These are phyloP conservation scores for Actinia tenebrosa DNA, from an alignment of 64 coral and sea anemone genomes.

Conservation along the genomic window DNA sequence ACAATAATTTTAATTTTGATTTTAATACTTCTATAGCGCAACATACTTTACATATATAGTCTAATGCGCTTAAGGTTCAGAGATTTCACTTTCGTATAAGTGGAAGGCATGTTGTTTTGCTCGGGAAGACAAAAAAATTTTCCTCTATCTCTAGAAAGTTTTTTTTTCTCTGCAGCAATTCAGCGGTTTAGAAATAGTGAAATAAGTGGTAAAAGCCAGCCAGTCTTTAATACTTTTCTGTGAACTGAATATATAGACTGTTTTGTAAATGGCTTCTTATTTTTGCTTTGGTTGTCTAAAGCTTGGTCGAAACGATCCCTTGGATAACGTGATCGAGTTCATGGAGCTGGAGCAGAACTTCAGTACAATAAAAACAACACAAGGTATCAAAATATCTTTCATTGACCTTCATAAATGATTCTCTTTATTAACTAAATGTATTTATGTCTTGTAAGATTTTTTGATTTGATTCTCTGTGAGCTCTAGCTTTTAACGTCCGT, in stretches of 20 bases:
- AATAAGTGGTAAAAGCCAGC: no score
- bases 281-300: constrained; percentile 33
- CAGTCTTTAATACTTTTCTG: no score
- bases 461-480: no score
- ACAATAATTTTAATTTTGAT: no score
- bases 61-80: neutral
- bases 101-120: neutral
- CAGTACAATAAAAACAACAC: constrained; percentile 64
- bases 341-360: constrained; percentile 97
- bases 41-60: no score
- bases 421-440: no score
- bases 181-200: no score
- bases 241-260: no score
- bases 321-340: constrained; percentile 90
- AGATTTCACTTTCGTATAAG: constrained; percentile 7
- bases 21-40: no score
- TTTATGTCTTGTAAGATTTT: no score
- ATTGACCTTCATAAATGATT: no score
- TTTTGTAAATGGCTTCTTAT: neutral
- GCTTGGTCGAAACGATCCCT: constrained; percentile 74
- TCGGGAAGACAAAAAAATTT: neutral
- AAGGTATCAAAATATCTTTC: constrained; percentile 33
- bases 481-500: no score
- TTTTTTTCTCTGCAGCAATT: neutral
- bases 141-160: neutral